These are phyloP conservation scores for Isichthys henryi DNA, from an alignment of 2,113 vertebrate species.

Conservation along the genomic window DNA sequence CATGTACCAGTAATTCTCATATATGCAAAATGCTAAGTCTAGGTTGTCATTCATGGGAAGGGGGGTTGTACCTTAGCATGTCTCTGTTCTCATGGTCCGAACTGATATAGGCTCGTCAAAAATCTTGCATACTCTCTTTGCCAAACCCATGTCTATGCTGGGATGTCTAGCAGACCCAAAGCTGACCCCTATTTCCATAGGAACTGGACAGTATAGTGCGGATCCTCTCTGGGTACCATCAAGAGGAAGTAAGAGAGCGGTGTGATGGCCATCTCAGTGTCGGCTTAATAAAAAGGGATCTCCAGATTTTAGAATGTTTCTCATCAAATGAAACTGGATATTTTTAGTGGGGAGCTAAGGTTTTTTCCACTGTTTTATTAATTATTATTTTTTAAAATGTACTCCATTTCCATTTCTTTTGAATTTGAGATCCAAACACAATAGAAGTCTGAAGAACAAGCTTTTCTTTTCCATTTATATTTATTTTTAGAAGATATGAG, in stretches of 20 bases:
- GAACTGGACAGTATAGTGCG: neutral
- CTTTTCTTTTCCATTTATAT: neutral
- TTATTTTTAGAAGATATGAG: neutral
- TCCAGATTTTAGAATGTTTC: neutral
- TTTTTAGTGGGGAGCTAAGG: neutral
- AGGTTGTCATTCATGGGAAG: neutral
- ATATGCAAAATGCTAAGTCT: neutral
- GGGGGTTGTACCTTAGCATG: neutral
- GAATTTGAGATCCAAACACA: neutral
- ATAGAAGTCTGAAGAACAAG: neutral
- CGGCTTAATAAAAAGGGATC: neutral
- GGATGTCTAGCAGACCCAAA: neutral
- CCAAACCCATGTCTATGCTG: neutral
- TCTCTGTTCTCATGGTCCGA: neutral
- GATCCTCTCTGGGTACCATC: neutral
- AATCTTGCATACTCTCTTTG: neutral
- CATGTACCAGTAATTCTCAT: neutral
- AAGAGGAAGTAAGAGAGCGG: neutral
- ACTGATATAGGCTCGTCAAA: neutral
- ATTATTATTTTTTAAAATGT: neutral
- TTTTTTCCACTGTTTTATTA: neutral
- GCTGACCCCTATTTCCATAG: neutral
- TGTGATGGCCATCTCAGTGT: neutral
- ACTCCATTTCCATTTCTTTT: neutral
- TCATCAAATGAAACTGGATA: neutral